These are phyloP conservation scores for Desmophyllum pertusum DNA, from an alignment of 92 coral and sea anemone genomes.

Conservation along the genomic window DNA sequence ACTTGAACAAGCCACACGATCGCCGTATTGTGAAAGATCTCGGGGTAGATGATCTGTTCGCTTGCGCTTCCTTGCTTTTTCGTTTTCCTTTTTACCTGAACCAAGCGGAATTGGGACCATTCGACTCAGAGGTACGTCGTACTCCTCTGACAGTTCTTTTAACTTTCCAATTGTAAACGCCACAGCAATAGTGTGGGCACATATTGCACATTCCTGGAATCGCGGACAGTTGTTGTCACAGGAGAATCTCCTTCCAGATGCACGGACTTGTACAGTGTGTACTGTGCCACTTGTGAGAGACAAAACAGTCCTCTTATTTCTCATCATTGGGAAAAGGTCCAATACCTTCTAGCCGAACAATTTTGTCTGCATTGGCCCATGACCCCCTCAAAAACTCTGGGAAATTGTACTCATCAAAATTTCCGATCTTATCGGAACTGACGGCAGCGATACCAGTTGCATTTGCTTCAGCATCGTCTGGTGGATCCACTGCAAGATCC, in stretches of 20 bases:
- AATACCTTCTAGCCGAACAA: constrained; percentile 43
- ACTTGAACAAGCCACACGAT: constrained; percentile 5
- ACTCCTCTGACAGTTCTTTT: no score
- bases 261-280: no score
- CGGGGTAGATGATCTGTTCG: constrained; percentile 19
- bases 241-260: constrained; percentile 28
- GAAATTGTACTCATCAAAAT: constrained; percentile 12
- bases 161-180: no score
- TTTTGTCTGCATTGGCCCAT: constrained; percentile 38
- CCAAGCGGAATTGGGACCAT: constrained; percentile 19
- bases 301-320: no score
- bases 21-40: constrained; percentile 37
- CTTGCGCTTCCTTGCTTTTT: constrained; percentile 12
- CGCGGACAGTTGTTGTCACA: constrained; percentile 53
- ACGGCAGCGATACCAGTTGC: neutral
- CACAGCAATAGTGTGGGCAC: constrained; percentile 50
- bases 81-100: constrained; percentile 41
- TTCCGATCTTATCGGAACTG: constrained; percentile 3
- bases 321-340: constrained; percentile 58
- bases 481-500: neutral
- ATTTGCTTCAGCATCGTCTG: neutral
- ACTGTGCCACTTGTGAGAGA: constrained; percentile 28
- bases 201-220: constrained; percentile 45
- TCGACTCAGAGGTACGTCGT: constrained; percentile 28
- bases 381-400: constrained; percentile 54